These are phyloP conservation scores for Choloepus didactylus DNA, from an alignment of 2,797 vertebrate species.

Conservation along the genomic window DNA sequence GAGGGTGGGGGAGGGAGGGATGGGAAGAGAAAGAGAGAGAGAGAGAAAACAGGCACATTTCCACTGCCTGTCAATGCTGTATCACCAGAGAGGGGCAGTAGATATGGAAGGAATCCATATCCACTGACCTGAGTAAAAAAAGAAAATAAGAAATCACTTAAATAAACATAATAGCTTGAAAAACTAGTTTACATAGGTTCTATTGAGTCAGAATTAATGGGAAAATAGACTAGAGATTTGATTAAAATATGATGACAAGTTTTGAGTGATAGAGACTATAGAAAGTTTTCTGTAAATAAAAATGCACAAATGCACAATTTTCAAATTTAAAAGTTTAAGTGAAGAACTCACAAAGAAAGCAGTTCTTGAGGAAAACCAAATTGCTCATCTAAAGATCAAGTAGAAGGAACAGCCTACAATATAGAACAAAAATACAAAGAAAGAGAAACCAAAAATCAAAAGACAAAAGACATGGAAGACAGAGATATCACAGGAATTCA, in stretches of 20 bases:
- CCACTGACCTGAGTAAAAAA: neutral
- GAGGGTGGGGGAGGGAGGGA: neutral
- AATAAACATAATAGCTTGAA: neutral
- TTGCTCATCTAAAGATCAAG: neutral
- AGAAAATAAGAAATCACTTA: neutral
- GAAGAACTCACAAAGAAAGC: neutral
- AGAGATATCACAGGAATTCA: neutral
- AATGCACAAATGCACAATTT: neutral
- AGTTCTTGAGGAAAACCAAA: neutral
- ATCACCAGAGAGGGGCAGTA: neutral
- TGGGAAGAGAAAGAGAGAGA: too few relatives aligned
- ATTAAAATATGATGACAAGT: neutral
- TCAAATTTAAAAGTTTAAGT: neutral
- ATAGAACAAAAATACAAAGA: neutral
- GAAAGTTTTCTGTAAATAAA: neutral
- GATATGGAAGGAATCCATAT: neutral
- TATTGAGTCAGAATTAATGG: neutral
- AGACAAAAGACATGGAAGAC: neutral
- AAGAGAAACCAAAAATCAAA: neutral
- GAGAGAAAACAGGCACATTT: neutral
- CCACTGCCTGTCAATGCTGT: neutral
- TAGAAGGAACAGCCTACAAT: neutral
- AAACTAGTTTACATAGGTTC: neutral
- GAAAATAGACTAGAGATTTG: slow-evolving; percentile 5
- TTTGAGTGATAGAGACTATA: neutral